Percentiles rank a stretch among this genome's conserved stretches.
These are phyloP conservation scores for Antedon mediterranea DNA, from an alignment of 53 echinoderm and acorn worm genomes.

Conservation along the genomic window DNA sequence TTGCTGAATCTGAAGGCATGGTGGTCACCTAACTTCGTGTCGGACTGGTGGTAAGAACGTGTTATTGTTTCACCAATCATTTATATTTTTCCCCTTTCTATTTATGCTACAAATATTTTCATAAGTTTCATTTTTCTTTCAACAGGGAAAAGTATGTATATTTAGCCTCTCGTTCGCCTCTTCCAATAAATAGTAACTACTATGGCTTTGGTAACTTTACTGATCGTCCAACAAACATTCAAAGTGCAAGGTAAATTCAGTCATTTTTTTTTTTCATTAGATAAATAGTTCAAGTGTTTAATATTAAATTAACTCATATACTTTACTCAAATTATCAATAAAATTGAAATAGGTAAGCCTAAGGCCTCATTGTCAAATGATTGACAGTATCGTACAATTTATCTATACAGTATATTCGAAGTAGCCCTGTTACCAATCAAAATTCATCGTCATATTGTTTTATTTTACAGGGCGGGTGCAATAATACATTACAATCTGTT, in stretches of 20 bases:
- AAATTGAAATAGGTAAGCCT: no score
- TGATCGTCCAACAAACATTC: conserved; percentile 37
- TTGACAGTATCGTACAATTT: no score
- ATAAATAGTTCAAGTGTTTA: no score
- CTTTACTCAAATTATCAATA: no score
- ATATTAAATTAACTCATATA: no score
- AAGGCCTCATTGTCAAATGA: no score
- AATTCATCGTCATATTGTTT: background rate
- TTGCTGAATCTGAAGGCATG: conserved; percentile 58
- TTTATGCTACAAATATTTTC: no score
- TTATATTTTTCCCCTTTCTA: no score
- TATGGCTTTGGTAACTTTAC: conserved; percentile 45
- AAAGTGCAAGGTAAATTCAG: conserved; percentile 62
- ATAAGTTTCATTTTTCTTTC: no score
- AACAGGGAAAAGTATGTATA: conserved; percentile 76
- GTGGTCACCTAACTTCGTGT: conserved; percentile 75
- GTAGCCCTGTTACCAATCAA: background rate
- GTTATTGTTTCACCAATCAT: no score
- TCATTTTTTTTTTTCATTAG: no score
- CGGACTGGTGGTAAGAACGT: conserved; percentile 89
- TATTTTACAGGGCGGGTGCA: conserved; percentile 42
- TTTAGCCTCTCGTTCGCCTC: conserved; percentile 43
- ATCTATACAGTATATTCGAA: no score
- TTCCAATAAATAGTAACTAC: conserved; percentile 63
- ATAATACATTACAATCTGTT: conserved; percentile 30